Percentiles rank a stretch among this genome's conserved stretches.
Evolutionary conservation across 2,113 vertebrate genomes (phyloP).

Genomic region (Lagenorhynchus albirostris): DNA sequence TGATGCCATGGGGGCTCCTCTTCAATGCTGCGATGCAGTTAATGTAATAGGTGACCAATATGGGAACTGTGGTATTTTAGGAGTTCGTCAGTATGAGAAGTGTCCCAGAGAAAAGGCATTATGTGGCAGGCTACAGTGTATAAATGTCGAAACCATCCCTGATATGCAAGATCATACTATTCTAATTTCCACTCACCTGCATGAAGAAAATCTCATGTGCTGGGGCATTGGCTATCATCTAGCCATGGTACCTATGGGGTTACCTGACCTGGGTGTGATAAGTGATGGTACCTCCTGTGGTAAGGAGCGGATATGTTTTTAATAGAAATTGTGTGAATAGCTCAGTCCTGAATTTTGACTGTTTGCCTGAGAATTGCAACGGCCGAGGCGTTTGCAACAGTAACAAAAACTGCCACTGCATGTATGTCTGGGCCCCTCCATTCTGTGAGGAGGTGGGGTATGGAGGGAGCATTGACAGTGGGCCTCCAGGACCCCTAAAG

Average conservation of each 20-base stretch:
- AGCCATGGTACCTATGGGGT: not conserved
- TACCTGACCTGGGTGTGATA: not conserved
- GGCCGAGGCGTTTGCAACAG: conserved; percentile 69
- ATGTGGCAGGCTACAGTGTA: conserved; percentile 70
- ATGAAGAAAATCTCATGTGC: not conserved
- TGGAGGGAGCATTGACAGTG: conserved; percentile 87
- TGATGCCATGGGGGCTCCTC: not conserved
- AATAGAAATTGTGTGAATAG: not conserved
- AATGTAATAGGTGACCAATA: conserved; percentile 45
- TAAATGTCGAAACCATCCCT: not conserved
- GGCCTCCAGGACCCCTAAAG: conserved; percentile 47
- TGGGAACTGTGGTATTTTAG: conserved; percentile 59
- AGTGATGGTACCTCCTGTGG: conserved; percentile 51
- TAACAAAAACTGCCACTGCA: conserved; percentile 84
- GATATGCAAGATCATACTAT: not conserved
- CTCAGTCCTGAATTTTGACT: not conserved
- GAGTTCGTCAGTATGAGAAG: accelerated
- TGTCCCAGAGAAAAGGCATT: not conserved
- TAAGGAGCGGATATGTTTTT: not conserved
- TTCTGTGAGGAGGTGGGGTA: conserved; percentile 76
- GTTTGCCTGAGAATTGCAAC: conserved; percentile 3
- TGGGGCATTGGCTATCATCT: conserved; percentile 58
- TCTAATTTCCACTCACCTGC: not conserved
- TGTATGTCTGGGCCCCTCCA: conserved; percentile 85
- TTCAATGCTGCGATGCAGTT: conserved; percentile 38